Evolutionary conservation across 1,140 invertebrate genomes (phyloP).

Genomic region (Drosophila parabipectinata): DNA sequence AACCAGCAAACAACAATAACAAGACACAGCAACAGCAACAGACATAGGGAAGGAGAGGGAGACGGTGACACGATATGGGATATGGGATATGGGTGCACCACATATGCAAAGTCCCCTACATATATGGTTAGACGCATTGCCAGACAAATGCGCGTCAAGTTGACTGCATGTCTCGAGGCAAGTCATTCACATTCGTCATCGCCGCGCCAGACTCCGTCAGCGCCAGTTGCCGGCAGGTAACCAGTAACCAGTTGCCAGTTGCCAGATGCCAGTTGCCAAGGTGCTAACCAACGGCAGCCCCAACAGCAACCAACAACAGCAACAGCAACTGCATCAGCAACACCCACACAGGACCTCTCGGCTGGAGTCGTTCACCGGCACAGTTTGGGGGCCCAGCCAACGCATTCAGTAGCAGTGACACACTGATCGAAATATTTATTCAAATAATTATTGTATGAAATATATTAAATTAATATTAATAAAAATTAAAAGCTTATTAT

Average conservation of each 20-base stretch:
- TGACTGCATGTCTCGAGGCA: constrained; percentile 81
- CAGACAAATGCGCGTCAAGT: constrained; percentile 82
- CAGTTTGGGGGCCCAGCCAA: constrained; percentile 59
- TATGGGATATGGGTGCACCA: constrained; percentile 26
- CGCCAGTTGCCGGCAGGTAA: constrained; percentile 31
- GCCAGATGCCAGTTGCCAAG: constrained; percentile 53
- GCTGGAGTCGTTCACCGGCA: constrained; percentile 69
- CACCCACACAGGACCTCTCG: constrained; percentile 62
- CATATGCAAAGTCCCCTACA: constrained; percentile 49
- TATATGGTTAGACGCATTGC: constrained; percentile 74
- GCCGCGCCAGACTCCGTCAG: constrained; percentile 44
- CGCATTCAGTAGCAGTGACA: constrained; percentile 24
- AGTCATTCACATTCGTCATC: constrained; percentile 82
- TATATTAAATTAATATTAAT: not conserved
- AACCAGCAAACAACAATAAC: constrained; percentile 41
- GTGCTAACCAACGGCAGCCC: constrained; percentile 61
- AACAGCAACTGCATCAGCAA: constrained; percentile 43
- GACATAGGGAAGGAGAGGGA: not conserved
- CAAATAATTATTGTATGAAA: not conserved
- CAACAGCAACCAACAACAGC: constrained; percentile 42
- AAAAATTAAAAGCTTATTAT: too few relatives aligned
- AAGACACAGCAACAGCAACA: constrained; percentile 11
- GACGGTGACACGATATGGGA: constrained; percentile 20
- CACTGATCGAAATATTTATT: constrained; percentile 18
- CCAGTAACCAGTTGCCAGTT: constrained; percentile 33